These are phyloP conservation scores for Nansenia antarctica DNA, from an alignment of 2,113 vertebrate species.

Conservation along the genomic window DNA sequence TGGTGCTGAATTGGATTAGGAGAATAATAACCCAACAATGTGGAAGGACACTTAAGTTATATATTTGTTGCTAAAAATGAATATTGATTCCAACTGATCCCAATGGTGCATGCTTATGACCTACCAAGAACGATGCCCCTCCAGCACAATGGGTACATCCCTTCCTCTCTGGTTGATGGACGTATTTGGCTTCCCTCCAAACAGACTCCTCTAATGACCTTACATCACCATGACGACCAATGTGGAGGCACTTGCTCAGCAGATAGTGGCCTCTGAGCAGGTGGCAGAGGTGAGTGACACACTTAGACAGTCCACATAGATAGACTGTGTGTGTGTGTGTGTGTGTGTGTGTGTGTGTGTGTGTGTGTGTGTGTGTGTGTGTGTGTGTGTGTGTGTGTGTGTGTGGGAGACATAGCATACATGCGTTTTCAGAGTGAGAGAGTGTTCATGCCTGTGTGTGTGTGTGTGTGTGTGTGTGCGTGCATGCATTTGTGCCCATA, in stretches of 20 bases:
- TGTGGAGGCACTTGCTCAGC: slow-evolving; percentile 88
- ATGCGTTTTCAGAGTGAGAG: no score
- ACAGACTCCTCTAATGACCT: slow-evolving; percentile 89
- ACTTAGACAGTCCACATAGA: slow-evolving; percentile 40
- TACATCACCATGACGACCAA: slow-evolving; percentile 86
- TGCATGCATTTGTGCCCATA: no score
- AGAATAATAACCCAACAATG: neutral
- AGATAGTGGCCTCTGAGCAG: slow-evolving; percentile 87
- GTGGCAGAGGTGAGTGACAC: slow-evolving; percentile 87
- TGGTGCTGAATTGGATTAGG: neutral
- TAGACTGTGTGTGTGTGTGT: slow-evolving; percentile 3
- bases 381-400: slow-evolving; percentile 2
- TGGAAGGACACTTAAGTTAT: no score
- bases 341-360: neutral
- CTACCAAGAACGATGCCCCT: no score
- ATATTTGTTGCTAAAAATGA: no score
- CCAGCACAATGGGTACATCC: no score
- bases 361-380: slow-evolving; percentile 2
- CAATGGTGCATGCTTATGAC: no score
- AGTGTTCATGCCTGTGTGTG: neutral
- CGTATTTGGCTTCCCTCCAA: slow-evolving; percentile 77
- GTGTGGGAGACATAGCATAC: no score
- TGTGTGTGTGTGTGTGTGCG: neutral
- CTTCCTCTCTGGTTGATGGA: slow-evolving; percentile 67
- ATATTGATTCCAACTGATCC: no score